These are phyloP conservation scores for Muricea muricata DNA, from an alignment of 92 coral and sea anemone genomes.

Conservation along the genomic window DNA sequence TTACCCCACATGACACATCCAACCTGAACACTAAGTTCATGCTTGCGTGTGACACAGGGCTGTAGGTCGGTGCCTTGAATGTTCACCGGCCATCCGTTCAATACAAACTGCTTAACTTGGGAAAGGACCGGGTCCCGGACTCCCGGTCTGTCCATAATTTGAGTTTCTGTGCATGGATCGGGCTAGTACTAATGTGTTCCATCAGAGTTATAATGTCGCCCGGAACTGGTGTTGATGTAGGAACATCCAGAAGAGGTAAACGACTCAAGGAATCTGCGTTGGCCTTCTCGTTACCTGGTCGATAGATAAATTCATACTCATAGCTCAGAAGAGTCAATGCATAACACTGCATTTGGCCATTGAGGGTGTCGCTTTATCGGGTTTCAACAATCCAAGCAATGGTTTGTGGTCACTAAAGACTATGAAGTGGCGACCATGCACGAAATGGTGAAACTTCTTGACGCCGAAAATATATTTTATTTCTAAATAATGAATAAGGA, in stretches of 20 bases:
- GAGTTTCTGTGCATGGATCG: not conserved
- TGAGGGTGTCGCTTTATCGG: conserved; percentile 1
- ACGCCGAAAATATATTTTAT: too few relatives aligned
- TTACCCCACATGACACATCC: conserved; percentile 47
- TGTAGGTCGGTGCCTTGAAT: not conserved
- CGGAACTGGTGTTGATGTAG: not conserved
- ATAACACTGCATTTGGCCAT: conserved; percentile 42
- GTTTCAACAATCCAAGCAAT: conserved; percentile 40
- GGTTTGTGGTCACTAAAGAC: conserved; percentile 44
- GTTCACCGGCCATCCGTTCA: conserved; percentile 24
- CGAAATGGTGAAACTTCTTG: conserved; percentile 10
- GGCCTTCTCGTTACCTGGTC: not conserved
- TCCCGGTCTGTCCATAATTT: conserved; percentile 18
- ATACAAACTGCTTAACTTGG: not conserved
- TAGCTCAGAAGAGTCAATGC: conserved; percentile 37
- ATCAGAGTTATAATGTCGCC: conserved; percentile 46
- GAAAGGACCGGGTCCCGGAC: conserved; percentile 28
- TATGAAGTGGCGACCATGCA: conserved; percentile 9
- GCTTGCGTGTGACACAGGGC: conserved; percentile 16
- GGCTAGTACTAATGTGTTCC: conserved; percentile 39
- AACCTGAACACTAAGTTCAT: conserved; percentile 23
- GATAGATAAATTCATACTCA: conserved; percentile 37
- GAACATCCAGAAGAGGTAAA: not conserved
- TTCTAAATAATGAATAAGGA: too few relatives aligned
- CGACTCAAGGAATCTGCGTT: conserved; percentile 2